Evolutionary conservation across 2,113 vertebrate species (phyloP).

Genomic region (Rhagologus leucostigma): DNA sequence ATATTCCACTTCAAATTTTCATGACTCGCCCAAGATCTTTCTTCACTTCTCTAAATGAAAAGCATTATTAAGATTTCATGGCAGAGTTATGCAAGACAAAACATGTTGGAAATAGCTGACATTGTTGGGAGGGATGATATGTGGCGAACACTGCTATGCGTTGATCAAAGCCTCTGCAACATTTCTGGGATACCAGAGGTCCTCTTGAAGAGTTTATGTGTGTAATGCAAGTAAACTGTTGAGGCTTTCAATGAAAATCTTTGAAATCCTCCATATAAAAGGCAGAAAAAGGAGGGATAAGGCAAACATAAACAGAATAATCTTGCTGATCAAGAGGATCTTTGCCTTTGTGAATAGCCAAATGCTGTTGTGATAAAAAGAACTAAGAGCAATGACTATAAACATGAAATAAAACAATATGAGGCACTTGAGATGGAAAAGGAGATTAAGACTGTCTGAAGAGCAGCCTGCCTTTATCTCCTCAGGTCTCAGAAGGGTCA

Average conservation of each 20-base stretch:
- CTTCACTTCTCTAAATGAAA: neutral
- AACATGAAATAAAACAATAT: neutral
- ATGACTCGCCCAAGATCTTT: neutral
- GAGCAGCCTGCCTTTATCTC: neutral
- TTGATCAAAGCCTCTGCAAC: neutral
- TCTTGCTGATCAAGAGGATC: neutral
- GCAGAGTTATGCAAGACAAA: neutral
- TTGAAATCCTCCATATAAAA: neutral
- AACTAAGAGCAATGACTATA: neutral
- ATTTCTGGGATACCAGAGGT: neutral
- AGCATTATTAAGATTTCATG: neutral
- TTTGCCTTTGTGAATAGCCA: neutral
- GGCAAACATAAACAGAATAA: neutral
- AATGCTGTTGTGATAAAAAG: neutral
- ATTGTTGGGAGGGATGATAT: neutral
- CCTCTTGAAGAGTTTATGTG: neutral
- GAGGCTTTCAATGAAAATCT: neutral
- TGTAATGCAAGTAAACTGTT: neutral
- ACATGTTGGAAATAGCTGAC: neutral
- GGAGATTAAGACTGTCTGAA: neutral
- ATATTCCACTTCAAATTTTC: neutral
- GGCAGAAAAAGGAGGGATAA: neutral
- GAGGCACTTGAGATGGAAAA: rapidly evolving
- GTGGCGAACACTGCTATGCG: neutral
- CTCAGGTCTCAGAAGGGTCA: neutral